Base-by-base conservation (phyloP, 2,888 invertebrate genomes). In the Doris montereyensis region DNA sequence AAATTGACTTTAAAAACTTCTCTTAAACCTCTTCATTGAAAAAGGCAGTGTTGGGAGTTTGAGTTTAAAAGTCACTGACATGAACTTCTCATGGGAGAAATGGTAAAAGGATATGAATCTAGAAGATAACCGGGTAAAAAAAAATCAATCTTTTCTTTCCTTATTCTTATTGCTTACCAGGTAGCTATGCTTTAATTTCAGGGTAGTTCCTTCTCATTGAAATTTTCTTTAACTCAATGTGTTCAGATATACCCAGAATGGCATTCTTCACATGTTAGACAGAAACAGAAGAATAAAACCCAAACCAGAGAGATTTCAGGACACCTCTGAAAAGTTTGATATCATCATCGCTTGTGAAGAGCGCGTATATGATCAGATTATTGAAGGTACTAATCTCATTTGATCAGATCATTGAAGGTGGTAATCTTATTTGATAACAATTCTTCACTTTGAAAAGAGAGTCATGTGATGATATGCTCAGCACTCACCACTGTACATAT, bases 321-420 rank as follows among this genome's bases (percentile, higher is more conserved):
- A 94, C 10, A 95, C 95, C 83, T 93, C 93, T 83, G 97, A 98
- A 83, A 95, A 95, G 88, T 99, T 99, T 92, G 98, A 99, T 92
- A 95, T 99, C 77, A 94, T 99, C 81, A 95, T 99, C 85, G 97
- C 98, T 0, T 97, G 98, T 89, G 99, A 99, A 92, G 99, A 99
- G 91, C 93, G 99, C 85, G 99, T 99, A 0, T 99, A 98, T 91
- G 99, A 99, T 92, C 97, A 99, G 93, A 97, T 99, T 26, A 94
- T 97, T 77, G 97, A 98, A 92, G 97, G 95, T 94, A 95, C 87
- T 89, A 85, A n/a, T 32, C 35, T 21, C n/a, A n/a, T n/a, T n/a
- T n/a, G n/a, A n/a, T n/a, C n/a, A n/a, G n/a, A n/a, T n/a, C n/a
- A n/a, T n/a, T n/a, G n/a, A n/a, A n/a, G n/a, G n/a, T n/a, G n/a